Percentiles rank a stretch among this genome's conserved stretches.
These are phyloP conservation scores for Merluccius polli DNA, from an alignment of 2,797 vertebrate genomes.

Conservation along the genomic window DNA sequence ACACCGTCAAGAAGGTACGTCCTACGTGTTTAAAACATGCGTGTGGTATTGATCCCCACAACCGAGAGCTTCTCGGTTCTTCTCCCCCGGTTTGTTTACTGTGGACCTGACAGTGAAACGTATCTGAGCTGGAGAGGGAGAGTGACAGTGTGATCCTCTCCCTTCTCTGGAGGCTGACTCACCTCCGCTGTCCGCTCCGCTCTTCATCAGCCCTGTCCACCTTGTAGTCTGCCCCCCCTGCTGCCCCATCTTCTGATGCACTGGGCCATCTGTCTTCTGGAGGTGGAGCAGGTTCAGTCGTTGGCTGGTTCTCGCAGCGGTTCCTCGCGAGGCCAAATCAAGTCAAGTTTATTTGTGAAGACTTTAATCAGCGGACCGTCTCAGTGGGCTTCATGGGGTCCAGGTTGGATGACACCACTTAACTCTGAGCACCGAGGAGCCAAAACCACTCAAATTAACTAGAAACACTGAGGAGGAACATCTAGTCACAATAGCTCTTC, in stretches of 20 bases:
- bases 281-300: background rate
- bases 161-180: background rate
- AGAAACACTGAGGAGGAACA: background rate
- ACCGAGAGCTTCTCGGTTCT: background rate
- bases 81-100: background rate
- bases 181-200: background rate
- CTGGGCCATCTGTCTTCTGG: background rate
- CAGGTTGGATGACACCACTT: background rate
- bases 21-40: background rate
- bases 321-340: background rate
- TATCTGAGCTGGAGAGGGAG: background rate
- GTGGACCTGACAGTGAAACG: background rate
- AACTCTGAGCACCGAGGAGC: background rate
- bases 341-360: background rate
- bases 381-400: background rate
- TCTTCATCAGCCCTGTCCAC: background rate
- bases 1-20: slow-evolving; percentile 95
- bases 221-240: background rate
- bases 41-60: background rate
- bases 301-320: background rate
- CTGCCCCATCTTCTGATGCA: background rate
- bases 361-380: background rate
- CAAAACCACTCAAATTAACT: background rate
- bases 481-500: too few species aligned
- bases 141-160: background rate